Conservation (phyloP, 1,140 invertebrate genomes). For the Eriocheir sinensis region DNA sequence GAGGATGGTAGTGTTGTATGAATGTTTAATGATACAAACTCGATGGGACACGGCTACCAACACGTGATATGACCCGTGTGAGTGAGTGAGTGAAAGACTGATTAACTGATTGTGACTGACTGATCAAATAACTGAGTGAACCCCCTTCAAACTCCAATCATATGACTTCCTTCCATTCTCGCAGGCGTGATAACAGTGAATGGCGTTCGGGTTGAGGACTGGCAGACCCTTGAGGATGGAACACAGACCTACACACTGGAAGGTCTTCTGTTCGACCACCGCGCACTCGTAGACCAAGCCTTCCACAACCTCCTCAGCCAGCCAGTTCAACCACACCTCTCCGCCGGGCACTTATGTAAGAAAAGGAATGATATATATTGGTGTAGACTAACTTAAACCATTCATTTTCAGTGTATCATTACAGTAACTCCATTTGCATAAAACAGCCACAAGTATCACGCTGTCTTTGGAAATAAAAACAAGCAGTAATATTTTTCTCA, state of each 20-base stretch:
- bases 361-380: too few species aligned
- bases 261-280: slow-evolving; percentile 59
- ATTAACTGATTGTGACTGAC: not conserved
- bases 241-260: slow-evolving; percentile 47
- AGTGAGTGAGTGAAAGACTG: too few species aligned
- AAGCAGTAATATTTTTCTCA: too few species aligned
- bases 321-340: not conserved
- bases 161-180: not conserved
- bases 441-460: too few species aligned
- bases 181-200: slow-evolving; percentile 51
- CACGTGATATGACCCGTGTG: too few species aligned
- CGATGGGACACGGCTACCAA: too few species aligned
- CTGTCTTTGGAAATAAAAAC: too few species aligned
- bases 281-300: slow-evolving; percentile 16
- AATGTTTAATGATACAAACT: not conserved
- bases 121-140: not conserved
- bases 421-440: too few species aligned
- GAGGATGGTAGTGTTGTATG: not conserved
- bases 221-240: slow-evolving; percentile 28
- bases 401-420: too few species aligned
- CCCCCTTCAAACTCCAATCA: not conserved
- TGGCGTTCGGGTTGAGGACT: not conserved
- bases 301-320: not conserved
- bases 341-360: not conserved
- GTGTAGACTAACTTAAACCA: too few species aligned